These are phyloP conservation scores for Ammodramus savannarum DNA, from an alignment of 2,113 vertebrate species.

Conservation along the genomic window DNA sequence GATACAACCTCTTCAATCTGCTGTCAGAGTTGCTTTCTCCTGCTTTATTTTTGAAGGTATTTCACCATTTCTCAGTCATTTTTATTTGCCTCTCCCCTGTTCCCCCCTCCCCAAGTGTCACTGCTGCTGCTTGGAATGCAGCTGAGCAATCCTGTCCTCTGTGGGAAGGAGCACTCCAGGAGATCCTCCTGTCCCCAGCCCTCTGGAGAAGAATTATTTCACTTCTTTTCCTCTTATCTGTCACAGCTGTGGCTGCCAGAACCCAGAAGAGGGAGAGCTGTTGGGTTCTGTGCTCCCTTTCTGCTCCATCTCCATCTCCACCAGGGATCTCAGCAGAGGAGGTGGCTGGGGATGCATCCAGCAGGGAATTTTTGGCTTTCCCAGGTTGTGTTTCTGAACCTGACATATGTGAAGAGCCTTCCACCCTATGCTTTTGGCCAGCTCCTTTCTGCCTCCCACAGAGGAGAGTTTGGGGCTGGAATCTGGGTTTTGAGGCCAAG, in stretches of 20 bases:
- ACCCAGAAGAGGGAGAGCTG: not conserved
- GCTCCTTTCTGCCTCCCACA: not conserved
- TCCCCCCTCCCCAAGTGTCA: too few species aligned
- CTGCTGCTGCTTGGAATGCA: not conserved
- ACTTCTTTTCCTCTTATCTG: not conserved
- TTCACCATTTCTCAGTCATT: accelerated
- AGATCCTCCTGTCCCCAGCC: not conserved
- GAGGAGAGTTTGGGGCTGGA: not conserved
- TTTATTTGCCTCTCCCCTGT: not conserved
- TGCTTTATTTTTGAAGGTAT: not conserved
- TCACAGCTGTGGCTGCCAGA: not conserved
- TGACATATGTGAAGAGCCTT: not conserved
- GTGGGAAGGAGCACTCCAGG: not conserved
- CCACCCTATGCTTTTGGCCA: not conserved
- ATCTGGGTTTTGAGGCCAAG: not conserved
- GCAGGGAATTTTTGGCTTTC: not conserved
- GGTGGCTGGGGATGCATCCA: not conserved
- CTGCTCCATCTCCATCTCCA: accelerated
- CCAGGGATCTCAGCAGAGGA: accelerated
- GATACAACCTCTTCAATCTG: not conserved
- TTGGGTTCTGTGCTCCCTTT: not conserved
- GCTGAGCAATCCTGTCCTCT: not conserved
- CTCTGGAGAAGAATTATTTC: not conserved
- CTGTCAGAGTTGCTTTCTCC: not conserved
- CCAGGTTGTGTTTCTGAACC: not conserved